Conservation (phyloP, 2,113 vertebrate genomes). For the Gasterosteus nipponicus region DNA sequence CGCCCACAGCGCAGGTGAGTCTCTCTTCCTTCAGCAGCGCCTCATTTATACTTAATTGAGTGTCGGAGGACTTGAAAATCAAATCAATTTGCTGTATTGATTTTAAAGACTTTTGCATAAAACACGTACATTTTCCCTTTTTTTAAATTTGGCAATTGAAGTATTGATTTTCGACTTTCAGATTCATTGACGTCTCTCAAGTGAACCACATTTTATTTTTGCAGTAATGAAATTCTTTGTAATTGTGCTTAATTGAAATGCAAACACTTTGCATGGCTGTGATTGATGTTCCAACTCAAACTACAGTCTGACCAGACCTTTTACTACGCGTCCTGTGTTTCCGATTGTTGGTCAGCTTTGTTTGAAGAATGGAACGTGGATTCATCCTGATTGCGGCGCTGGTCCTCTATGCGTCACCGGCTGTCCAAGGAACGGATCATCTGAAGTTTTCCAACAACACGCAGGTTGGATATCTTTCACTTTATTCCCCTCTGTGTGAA, state of each 20-base stretch:
- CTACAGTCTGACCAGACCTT: not conserved
- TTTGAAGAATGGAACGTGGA: slow-evolving; percentile 52
- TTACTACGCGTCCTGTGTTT: not conserved
- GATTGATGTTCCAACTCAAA: not conserved
- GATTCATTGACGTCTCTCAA: not conserved
- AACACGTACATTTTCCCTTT: too few species aligned
- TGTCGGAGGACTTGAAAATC: too few species aligned
- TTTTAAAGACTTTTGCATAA: too few species aligned
- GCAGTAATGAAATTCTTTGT: not conserved
- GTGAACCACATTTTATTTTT: not conserved
- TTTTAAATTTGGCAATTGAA: too few species aligned
- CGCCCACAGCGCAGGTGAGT: slow-evolving; percentile 29
- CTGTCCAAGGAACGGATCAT: slow-evolving; percentile 5
- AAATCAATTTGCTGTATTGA: not conserved
- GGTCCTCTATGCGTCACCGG: not conserved
- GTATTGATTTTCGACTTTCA: not conserved
- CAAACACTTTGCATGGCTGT: not conserved
- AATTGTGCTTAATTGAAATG: not conserved
- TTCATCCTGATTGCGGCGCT: slow-evolving; percentile 19
- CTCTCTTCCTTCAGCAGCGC: not conserved
- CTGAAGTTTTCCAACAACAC: slow-evolving; percentile 6
- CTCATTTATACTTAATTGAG: not conserved
- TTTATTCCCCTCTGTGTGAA: not conserved
- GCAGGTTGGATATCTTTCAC: slow-evolving; percentile 13
- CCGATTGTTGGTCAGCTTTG: not conserved